Evolutionary conservation across 2,888 invertebrate genomes (phyloP), one percentile per base, ranked within the genome.

Genomic region (Neelides folsomi): DNA sequence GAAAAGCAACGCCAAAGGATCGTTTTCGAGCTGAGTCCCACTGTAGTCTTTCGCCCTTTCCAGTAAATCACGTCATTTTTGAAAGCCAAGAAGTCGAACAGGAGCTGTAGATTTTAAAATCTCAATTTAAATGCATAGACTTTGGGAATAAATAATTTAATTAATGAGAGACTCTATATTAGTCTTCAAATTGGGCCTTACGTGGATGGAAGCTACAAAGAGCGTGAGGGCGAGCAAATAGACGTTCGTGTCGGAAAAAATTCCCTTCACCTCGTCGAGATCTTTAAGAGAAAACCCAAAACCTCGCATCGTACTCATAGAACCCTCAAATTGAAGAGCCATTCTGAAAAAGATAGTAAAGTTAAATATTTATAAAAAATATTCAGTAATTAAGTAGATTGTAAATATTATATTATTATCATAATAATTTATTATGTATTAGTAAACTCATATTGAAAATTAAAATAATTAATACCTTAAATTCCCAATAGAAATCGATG

Each of bases 21-120:
- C 0, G 89, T 86, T 54, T 88, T 79, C 1, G 83, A 78, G 0
- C 95, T 95, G 15, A 98, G 72, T 0, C 97, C 89, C 39, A 84
- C 89, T 72, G 95, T 82, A 0, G 85, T 83, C 34, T 79, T 79
- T 67, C 87, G 82, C 16, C 79, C 78, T 52, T 83, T 80, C 97
- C 98, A 98, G 71, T 95, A 98, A 51, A 80, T 80, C 0, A 98
- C 86, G 67, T 98, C 97, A 70, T 94, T 95, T 76, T 97, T 98
- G 70, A 98, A 94, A 0, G 97, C 92, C 49, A 98, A 74, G 68
- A 97, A 90, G 70, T 98, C 97, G 68, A 98, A 90, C 39, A 97
- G 72, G 56, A 97, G 73, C 90, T 97, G 77, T 13, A 77, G 77
- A 53, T 47, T 19, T 27, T 12, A 50, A 34, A 27, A 27, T 27